These are phyloP conservation scores for Oppia nitens DNA, from an alignment of 1,140 invertebrate genomes.

Conservation along the genomic window DNA sequence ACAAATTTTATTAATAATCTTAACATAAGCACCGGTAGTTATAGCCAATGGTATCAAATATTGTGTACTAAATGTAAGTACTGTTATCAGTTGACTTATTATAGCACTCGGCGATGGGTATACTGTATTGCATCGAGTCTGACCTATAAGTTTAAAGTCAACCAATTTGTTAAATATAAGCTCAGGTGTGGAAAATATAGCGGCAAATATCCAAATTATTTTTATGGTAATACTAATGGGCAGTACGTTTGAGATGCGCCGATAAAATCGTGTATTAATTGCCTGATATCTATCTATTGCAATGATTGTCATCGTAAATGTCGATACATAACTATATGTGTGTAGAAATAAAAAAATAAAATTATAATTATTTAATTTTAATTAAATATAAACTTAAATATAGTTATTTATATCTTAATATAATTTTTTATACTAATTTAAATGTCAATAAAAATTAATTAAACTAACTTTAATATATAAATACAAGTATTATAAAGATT, in stretches of 20 bases:
- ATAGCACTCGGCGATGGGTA: not conserved
- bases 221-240: not conserved
- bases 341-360: no score
- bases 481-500: no score
- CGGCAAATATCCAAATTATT: slow-evolving; percentile 8
- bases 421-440: no score
- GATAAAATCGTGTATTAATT: not conserved
- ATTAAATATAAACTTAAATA: no score
- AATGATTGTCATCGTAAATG: slow-evolving; percentile 10
- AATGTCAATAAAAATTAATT: no score
- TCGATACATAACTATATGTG: slow-evolving; percentile 7
- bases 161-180: slow-evolving; percentile 2
- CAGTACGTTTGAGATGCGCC: slow-evolving; percentile 1
- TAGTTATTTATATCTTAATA: no score
- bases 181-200: slow-evolving; percentile 1
- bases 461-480: no score
- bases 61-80: slow-evolving; percentile 12
- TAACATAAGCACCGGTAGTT: slow-evolving; percentile 1
- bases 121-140: slow-evolving; percentile 6
- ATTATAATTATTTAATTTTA: no score
- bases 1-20: slow-evolving; percentile 1
- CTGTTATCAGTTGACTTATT: not conserved
- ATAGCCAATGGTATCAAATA: slow-evolving; percentile 7
- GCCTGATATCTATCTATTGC: slow-evolving; percentile 12
- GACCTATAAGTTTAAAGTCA: not conserved